phyloP scores from a whole-genome alignment of 2,113 vertebrate genomes.

The Gambusia affinis region DNA sequence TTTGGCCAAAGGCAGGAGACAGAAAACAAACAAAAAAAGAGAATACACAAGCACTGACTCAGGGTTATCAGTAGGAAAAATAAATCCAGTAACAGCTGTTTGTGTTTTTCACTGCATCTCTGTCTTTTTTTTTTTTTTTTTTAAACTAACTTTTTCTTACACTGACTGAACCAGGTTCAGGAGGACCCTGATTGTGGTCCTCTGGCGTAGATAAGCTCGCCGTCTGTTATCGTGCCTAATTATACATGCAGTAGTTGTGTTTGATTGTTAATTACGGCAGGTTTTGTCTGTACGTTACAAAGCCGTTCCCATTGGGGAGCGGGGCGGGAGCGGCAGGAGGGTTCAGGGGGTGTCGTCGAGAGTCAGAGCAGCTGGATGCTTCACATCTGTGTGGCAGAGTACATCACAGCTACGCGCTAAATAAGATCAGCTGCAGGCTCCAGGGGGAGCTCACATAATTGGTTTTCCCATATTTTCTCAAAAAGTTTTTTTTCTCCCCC shows the following conservation, averaged over 20 bases:
- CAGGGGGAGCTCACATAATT: neutral
- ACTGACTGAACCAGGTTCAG: conserved; percentile 29
- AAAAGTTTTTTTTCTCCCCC: neutral
- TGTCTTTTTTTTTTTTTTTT: neutral
- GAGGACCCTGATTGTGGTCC: conserved; percentile 24
- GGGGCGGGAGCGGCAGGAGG: conserved; percentile 54
- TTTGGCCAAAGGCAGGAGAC: conserved; percentile 39
- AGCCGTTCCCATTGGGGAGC: conserved; percentile 18
- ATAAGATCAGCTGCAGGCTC: conserved; percentile 29
- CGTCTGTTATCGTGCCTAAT: conserved; percentile 53
- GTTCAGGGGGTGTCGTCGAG: conserved; percentile 45
- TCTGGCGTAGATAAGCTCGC: conserved; percentile 18
- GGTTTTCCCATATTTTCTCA: neutral
- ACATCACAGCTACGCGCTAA: conserved; percentile 44
- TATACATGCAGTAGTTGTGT: conserved; percentile 48
- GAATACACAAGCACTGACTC: conserved; percentile 2
- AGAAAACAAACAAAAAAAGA: neutral
- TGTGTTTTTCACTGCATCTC: neutral
- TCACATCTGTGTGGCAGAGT: conserved; percentile 55
- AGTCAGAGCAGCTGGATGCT: conserved; percentile 59
- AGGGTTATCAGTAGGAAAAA: conserved; percentile 22
- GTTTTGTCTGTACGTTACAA: conserved; percentile 19
- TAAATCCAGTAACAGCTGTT: conserved; percentile 44
- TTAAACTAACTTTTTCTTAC: neutral
- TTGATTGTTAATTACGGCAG: conserved; percentile 56